phyloP scores from a whole-genome alignment of 1,140 invertebrate genomes.

The Armadillidium nasatum region DNA sequence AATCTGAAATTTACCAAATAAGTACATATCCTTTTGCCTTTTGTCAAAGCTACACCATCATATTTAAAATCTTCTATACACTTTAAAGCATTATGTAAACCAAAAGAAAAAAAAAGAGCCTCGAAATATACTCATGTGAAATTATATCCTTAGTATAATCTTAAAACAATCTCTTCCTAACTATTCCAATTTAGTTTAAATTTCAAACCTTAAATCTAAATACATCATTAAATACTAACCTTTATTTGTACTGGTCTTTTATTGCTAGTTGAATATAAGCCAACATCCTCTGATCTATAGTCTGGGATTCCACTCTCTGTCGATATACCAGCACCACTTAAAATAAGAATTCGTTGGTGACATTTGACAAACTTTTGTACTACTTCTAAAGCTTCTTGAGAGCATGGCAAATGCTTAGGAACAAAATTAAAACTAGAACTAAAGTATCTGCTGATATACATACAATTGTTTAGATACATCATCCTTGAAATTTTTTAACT shows the following conservation, averaged over 20 bases:
- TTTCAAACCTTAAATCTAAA: too few relatives aligned
- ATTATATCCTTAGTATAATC: too few relatives aligned
- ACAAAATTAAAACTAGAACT: too few relatives aligned
- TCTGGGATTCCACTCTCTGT: constrained; percentile 93
- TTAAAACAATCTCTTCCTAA: too few relatives aligned
- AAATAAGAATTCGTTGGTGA: constrained; percentile 55
- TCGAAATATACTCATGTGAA: too few relatives aligned
- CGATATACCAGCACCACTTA: constrained; percentile 91
- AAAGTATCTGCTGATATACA: neutral
- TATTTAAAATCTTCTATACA: too few relatives aligned
- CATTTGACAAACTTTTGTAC: constrained; percentile 51
- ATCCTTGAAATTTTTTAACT: too few relatives aligned
- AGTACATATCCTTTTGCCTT: too few relatives aligned
- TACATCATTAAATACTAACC: constrained; percentile 28
- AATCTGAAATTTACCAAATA: too few relatives aligned
- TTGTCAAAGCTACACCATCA: too few relatives aligned
- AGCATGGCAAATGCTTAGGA: constrained; percentile 63
- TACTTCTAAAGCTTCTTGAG: constrained; percentile 57
- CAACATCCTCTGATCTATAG: constrained; percentile 87
- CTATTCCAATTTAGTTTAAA: too few relatives aligned
- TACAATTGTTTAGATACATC: neutral
- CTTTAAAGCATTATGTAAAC: too few relatives aligned
- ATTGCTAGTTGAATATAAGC: constrained; percentile 77
- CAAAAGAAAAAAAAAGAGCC: constrained; percentile 10
- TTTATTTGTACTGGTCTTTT: constrained; percentile 70